These are phyloP conservation scores for Taurulus bubalis DNA, from an alignment of 2,113 vertebrate species.

Conservation along the genomic window DNA sequence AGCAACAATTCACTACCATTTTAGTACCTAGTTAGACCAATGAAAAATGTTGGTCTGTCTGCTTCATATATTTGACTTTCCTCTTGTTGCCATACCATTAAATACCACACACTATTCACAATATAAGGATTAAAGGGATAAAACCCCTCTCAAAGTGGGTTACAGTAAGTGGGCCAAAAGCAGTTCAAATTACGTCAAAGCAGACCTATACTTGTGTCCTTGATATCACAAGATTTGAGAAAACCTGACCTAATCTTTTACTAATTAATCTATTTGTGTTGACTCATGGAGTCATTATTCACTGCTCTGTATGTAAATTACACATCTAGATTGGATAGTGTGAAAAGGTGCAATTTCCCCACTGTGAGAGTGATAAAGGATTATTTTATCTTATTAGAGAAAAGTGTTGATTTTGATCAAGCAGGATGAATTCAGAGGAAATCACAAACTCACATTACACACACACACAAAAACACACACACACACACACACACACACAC, in stretches of 20 bases:
- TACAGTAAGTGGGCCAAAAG: neutral
- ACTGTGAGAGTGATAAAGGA: too few relatives aligned
- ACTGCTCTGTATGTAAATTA: neutral
- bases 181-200: neutral
- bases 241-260: neutral
- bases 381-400: too few relatives aligned
- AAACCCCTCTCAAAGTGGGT: neutral
- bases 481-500: too few relatives aligned
- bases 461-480: too few relatives aligned
- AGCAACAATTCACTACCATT: neutral
- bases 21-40: neutral
- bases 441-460: too few relatives aligned
- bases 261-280: neutral
- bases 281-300: neutral
- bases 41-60: too few relatives aligned
- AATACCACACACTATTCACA: neutral
- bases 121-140: neutral
- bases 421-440: constrained; percentile 6
- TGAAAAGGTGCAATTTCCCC: too few relatives aligned
- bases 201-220: neutral
- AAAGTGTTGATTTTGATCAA: neutral
- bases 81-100: neutral
- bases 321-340: neutral
- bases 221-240: neutral
- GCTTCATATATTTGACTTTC: neutral